Percentiles rank a stretch among this genome's conserved stretches.
These are phyloP conservation scores for Onychostoma macrolepis DNA, from an alignment of 2,113 vertebrate genomes.

Conservation along the genomic window DNA sequence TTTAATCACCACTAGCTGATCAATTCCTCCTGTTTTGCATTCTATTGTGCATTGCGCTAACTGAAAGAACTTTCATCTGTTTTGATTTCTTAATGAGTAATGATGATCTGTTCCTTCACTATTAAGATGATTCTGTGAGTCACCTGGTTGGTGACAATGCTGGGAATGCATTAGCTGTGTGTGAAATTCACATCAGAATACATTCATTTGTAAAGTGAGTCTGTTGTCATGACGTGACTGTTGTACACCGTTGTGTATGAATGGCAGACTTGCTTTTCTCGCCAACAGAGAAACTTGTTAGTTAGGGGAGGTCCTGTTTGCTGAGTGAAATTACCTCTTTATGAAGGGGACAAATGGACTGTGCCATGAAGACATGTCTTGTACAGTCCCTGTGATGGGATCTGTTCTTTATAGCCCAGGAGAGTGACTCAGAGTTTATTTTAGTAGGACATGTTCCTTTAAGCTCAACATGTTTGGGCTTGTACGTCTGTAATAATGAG, in stretches of 20 bases:
- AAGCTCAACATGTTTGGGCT: slow-evolving; percentile 62
- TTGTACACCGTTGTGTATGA: background rate
- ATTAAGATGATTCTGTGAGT: background rate
- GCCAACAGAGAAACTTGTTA: background rate
- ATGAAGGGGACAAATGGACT: background rate
- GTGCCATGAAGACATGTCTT: background rate
- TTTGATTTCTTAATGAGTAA: background rate
- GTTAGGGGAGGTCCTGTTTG: background rate
- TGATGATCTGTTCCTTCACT: background rate
- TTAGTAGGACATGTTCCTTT: slow-evolving; percentile 50
- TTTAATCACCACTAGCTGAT: background rate
- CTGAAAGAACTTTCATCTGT: background rate
- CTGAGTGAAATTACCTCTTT: background rate
- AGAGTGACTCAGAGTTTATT: slow-evolving; percentile 56
- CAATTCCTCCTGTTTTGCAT: background rate
- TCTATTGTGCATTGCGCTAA: background rate
- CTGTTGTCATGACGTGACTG: background rate
- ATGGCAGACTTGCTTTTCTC: background rate
- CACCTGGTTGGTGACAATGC: background rate
- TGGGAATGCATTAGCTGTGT: background rate
- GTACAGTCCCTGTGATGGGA: background rate
- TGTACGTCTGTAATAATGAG: slow-evolving; percentile 41
- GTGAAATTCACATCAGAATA: too few species aligned
- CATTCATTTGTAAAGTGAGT: too few species aligned
- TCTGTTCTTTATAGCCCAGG: background rate